Base-by-base conservation (phyloP, 2,797 vertebrate species). In the Eidolon dupreanum region DNA sequence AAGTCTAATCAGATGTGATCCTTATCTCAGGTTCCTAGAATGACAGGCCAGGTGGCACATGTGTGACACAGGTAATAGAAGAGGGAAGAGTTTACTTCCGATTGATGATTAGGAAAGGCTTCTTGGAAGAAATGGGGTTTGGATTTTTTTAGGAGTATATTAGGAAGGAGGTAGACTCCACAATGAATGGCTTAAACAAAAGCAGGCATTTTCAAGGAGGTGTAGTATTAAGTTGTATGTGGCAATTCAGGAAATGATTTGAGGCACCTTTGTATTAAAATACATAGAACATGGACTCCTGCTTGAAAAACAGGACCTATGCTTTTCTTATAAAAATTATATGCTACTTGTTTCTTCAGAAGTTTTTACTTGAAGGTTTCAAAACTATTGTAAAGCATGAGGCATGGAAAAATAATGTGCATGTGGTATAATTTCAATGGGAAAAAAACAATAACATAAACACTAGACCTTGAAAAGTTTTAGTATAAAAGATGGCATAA, bases 321-420 rank as follows among this genome's bases (percentile, higher is more conserved):
- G 31, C 17, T 82, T 90, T 84, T 79, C n/a, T 53, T 92, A 70
- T 36, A 84, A 88, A 61, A 66, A 43, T 87, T 61, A 61, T 59
- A 28, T 87, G 31, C 22, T 43, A 46, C 36, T 93, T 5, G 16
- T 81, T 90, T 70, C 41, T 88, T 95, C 38, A 79, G 24, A 88
- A 84, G 28, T 46, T 59, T 96, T 88, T 70, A n/a, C n/a, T 55
- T 94, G n/a, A 95, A 57, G 31, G 49, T 77, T 91, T 94, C 36
- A 85, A 57, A 81, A 31, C 28, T 77, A 3, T 33, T 28, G 3
- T 51, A 49, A 86, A 93, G 43, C 17, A 15, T 41, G 63, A 53
- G 26, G 4, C 61, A 41, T 63, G 8, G 2, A 51, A 81, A 36
- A 74, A 77, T 68, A 74, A 75, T 59, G n/a, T 93, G 26, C 33